Base-by-base conservation (phyloP, 2,888 invertebrate species). In the Epicampocera succincta region DNA sequence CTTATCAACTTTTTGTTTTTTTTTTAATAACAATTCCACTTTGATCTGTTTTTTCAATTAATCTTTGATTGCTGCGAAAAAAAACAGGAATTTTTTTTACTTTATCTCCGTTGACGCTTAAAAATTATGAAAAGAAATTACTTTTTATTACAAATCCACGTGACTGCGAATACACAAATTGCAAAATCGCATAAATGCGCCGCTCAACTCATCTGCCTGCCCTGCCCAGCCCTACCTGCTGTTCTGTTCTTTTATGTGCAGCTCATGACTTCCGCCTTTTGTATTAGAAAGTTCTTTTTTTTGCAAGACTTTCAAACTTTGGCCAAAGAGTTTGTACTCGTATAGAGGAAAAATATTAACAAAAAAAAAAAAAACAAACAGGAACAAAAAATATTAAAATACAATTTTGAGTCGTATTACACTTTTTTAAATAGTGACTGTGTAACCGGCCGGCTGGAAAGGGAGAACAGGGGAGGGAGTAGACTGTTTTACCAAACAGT, bases 181-280 rank as follows among this genome's bases (percentile, higher is more conserved):
- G 2, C 44, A 46, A 61, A 72, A 61, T 42, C 48, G 29, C 33
- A 69, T 71, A 42, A 17, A 54, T 13, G 25, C 46, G 15, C 56
- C 33, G 40, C 54, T 40, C 54, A 44, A 48, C 44, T 50, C 38
- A 50, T 40, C 42, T 42, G 38, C 48, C n/a, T 29, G 29, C 29
- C 29, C 29, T 29, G 29, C 29, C 29, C 29, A 6, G n/a, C n/a
- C n/a, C n/a, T n/a, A n/a, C 29, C 8, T 33, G 33, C 21, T n/a
- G n/a, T 25, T 58, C 13, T 58, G 13, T 58, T 12, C 29, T 56
- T 21, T 61, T 68, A 74, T 65, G 71, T 69, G 54, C 56, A 25
- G 6, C 48, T 65, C 60, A 75, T 71, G 56, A 76, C 80, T 80
- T 80, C 80, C 80, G 80, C 71, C 80, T 80, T 76, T 73, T 71